Conservation (phyloP, 2,797 vertebrate species). For the Fundulus diaphanus region DNA sequence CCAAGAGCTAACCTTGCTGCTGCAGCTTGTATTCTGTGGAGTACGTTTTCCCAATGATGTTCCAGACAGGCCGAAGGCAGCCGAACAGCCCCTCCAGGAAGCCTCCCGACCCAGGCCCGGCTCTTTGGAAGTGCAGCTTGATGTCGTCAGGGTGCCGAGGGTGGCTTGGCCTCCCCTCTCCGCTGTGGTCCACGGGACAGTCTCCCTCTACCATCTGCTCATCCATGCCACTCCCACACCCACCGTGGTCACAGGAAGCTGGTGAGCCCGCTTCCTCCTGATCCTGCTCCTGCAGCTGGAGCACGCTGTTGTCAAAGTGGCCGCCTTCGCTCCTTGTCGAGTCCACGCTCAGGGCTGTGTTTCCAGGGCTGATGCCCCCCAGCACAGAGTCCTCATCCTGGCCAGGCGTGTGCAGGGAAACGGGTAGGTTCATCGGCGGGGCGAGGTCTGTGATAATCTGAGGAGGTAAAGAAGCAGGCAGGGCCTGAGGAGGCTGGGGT, state of each 20-base stretch:
- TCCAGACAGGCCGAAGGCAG: constrained; percentile 96
- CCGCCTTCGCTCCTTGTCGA: constrained; percentile 86
- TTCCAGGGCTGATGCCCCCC: constrained; percentile 81
- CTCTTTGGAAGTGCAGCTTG: constrained; percentile 94
- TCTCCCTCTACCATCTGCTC: constrained; percentile 74
- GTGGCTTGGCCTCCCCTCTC: constrained; percentile 64
- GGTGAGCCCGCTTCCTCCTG: constrained; percentile 84
- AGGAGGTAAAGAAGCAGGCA: constrained; percentile 64
- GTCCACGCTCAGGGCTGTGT: constrained; percentile 91
- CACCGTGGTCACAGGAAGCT: constrained; percentile 78
- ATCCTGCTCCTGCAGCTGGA: constrained; percentile 92
- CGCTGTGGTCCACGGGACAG: constrained; percentile 70
- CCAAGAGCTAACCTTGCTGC: constrained; percentile 89
- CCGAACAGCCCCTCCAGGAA: constrained; percentile 98
- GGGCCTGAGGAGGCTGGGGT: constrained; percentile 65
- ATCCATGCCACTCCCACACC: constrained; percentile 81
- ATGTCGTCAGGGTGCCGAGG: constrained; percentile 84
- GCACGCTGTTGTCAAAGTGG: constrained; percentile 95
- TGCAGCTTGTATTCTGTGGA: constrained; percentile 98
- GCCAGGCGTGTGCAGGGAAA: constrained; percentile 72
- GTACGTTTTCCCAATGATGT: constrained; percentile 98
- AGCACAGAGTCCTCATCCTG: constrained; percentile 82
- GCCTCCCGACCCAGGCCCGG: constrained; percentile 88
- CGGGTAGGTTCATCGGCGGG: constrained; percentile 73
- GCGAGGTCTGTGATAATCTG: constrained; percentile 83